A percentile compares a stretch with the other conserved stretches of the same genome.
Evolutionary conservation across 92 coral and sea anemone genomes (phyloP).

Genomic region (Metridium senile): DNA sequence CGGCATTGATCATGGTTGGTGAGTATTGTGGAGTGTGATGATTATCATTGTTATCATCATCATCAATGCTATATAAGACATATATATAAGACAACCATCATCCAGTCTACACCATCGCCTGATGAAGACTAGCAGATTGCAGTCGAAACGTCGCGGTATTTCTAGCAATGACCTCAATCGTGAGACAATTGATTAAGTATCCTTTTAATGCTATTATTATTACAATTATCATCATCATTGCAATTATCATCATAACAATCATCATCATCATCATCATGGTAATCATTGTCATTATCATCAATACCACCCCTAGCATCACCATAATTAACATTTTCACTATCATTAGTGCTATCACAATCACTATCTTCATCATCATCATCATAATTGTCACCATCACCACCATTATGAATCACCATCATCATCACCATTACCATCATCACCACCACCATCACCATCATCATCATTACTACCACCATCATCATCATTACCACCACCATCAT

Average conservation of each 20-base stretch:
- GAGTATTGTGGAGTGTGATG: conserved; percentile 27
- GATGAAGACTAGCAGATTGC: too few species aligned
- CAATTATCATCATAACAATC: neutral
- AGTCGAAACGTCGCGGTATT: too few species aligned
- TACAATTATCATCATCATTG: neutral
- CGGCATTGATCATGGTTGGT: conserved; percentile 98
- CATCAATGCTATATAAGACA: neutral
- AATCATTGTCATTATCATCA: neutral
- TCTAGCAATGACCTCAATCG: too few species aligned
- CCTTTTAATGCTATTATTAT: too few species aligned
- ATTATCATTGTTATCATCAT: neutral
- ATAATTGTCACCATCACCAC: neutral
- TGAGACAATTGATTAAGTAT: too few species aligned
- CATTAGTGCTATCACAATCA: neutral
- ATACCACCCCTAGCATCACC: neutral
- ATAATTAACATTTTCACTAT: neutral
- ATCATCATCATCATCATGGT: neutral
- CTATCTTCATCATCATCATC: neutral
- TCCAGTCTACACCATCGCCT: neutral
- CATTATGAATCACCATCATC: neutral
- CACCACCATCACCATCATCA: neutral
- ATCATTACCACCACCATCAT: neutral
- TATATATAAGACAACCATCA: neutral
- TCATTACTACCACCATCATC: neutral
- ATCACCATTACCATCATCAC: neutral